phyloP scores from a whole-genome alignment of 2,113 vertebrate genomes.

The Dromiciops gliroides region DNA sequence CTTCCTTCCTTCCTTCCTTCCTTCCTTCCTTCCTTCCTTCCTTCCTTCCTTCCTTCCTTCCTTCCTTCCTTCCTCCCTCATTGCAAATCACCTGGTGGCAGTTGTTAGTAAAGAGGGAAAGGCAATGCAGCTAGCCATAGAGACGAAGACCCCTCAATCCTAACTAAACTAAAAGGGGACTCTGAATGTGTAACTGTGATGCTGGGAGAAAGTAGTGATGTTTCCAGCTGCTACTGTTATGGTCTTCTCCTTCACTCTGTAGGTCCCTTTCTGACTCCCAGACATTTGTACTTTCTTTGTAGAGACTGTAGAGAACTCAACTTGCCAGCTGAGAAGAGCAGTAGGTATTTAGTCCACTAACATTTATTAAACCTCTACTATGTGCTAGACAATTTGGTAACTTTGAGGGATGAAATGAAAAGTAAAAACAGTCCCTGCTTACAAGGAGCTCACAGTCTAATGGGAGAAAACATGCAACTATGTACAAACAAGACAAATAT shows the following conservation, averaged over 20 bases:
- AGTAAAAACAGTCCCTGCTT: not conserved
- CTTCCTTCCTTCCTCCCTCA: no score
- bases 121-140: not conserved
- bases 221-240: no score
- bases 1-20: not conserved
- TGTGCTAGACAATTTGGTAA: not conserved
- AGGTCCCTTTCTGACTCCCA: not conserved
- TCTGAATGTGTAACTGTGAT: not conserved
- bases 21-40: no score
- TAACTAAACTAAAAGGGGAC: not conserved
- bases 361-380: not conserved
- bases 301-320: not conserved
- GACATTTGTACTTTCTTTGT: not conserved
- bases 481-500: not conserved
- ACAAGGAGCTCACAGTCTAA: not conserved
- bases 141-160: not conserved
- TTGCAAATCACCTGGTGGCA: not conserved
- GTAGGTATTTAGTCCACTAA: not conserved
- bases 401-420: not conserved
- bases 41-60: no score
- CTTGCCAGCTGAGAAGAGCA: not conserved
- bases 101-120: not conserved
- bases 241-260: not conserved
- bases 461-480: not conserved
- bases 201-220: not conserved